Evolutionary conservation across 2,888 invertebrate species (phyloP), one percentile per base, ranked within the genome.

Genomic region (Sisyra terminalis): DNA sequence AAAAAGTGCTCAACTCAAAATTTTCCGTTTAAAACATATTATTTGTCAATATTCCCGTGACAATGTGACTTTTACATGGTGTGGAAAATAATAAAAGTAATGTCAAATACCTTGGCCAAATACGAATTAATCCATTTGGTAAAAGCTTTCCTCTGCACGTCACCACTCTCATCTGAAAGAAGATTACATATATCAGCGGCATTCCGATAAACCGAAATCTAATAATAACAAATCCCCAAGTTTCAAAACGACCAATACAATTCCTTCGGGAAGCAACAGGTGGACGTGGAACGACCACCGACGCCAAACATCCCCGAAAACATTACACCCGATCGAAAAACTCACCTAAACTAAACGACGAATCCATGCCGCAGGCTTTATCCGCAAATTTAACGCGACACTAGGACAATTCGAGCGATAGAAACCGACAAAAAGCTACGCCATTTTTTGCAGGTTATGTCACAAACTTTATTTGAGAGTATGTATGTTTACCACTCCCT

Each of bases 41-140:
- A n/a, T n/a, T n/a, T n/a, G n/a, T n/a, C n/a, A n/a, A n/a, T n/a
- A n/a, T n/a, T n/a, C n/a, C n/a, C n/a, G n/a, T n/a, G n/a, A n/a
- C n/a, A n/a, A n/a, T n/a, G n/a, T n/a, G n/a, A n/a, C n/a, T n/a
- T n/a, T n/a, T n/a, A n/a, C n/a, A n/a, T n/a, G n/a, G n/a, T n/a
- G n/a, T n/a, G n/a, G 1, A 36, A 36, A 15, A 7, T 35, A n/a
- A n/a, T n/a, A n/a, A n/a, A n/a, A n/a, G n/a, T n/a, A n/a, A n/a
- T n/a, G n/a, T n/a, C 13, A 11, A 10, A 11, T 37, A 43, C 43
- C 38, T 43, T 43, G 13, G 38, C 37, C 13, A 43, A 14, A 16
- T 43, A 29, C 9, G 43, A 43, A 38, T 43, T 43, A 11, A 43
- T 43, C 43, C 43, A 43, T 24, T 43, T 43, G 10, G 43, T 43